Conservation (phyloP, 2,113 vertebrate genomes). For the Ailurus styani region DNA sequence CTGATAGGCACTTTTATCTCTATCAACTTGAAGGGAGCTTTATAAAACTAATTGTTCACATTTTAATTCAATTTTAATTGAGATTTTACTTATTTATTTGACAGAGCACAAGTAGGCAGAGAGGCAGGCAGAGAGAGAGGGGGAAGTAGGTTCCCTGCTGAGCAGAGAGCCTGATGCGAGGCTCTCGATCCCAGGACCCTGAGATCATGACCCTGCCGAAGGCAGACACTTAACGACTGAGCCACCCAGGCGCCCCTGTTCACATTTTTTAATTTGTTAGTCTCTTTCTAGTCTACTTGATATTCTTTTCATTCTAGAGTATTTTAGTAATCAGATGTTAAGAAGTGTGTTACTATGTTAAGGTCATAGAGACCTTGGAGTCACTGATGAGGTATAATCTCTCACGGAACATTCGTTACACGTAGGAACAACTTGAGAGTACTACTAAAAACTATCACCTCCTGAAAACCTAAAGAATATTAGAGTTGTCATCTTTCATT, state of each 20-base stretch:
- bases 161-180: too few species aligned
- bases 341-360: slow-evolving; percentile 8
- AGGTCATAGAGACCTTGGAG: slow-evolving; percentile 48
- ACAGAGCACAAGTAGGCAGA: too few species aligned
- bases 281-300: background rate
- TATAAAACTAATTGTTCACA: background rate
- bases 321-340: slow-evolving; percentile 58
- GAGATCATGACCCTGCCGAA: too few species aligned
- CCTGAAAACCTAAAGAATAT: background rate
- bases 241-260: too few species aligned
- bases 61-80: too few species aligned
- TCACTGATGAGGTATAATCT: slow-evolving; percentile 26
- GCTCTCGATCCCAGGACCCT: too few species aligned
- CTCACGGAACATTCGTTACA: slow-evolving; percentile 62
- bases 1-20: background rate
- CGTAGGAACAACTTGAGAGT: background rate
- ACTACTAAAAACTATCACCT: slow-evolving; percentile 26
- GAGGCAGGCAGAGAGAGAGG: too few species aligned
- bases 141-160: too few species aligned
- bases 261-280: background rate
- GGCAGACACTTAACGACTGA: too few species aligned
- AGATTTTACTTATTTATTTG: too few species aligned
- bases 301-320: slow-evolving; percentile 37
- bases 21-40: background rate
- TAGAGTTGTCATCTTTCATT: background rate